Percentiles rank a stretch among this genome's conserved stretches.
Evolutionary conservation across 2,888 invertebrate genomes (phyloP).

Genomic region (Heliconius aoede): DNA sequence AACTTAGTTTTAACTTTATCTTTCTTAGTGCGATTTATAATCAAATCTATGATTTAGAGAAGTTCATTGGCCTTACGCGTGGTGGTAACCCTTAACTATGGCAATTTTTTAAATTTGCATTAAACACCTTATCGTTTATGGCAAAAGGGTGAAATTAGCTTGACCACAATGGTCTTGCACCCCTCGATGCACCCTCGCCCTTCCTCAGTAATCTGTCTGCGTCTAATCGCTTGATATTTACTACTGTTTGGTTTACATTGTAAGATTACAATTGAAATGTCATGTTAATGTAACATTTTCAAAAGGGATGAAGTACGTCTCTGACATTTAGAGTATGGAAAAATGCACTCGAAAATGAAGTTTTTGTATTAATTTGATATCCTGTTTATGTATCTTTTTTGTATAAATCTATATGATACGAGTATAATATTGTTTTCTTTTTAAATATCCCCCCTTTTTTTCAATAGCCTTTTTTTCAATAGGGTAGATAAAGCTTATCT

Average conservation of each 20-base stretch:
- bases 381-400: no score
- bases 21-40: constrained; percentile 33
- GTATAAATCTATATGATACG: no score
- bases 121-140: constrained; percentile 6
- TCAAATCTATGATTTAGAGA: constrained; percentile 45
- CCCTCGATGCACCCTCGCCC: constrained; percentile 66
- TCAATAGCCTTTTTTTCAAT: no score
- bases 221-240: constrained; percentile 71
- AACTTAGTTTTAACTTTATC: constrained; percentile 10
- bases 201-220: constrained; percentile 65
- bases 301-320: constrained; percentile 1
- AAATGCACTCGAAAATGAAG: background rate
- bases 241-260: constrained; percentile 55
- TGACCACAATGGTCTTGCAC: constrained; percentile 40
- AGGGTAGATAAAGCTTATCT: background rate
- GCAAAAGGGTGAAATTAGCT: constrained; percentile 41
- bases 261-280: constrained; percentile 53
- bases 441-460: background rate
- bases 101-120: constrained; percentile 32
- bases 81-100: constrained; percentile 54
- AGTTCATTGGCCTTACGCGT: constrained; percentile 57
- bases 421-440: background rate
- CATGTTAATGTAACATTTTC: constrained; percentile 38
- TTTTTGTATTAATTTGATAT: background rate
- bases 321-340: constrained; percentile 2